Evolutionary conservation across 2,113 vertebrate genomes (phyloP).

Genomic region (Cottus gobio): DNA sequence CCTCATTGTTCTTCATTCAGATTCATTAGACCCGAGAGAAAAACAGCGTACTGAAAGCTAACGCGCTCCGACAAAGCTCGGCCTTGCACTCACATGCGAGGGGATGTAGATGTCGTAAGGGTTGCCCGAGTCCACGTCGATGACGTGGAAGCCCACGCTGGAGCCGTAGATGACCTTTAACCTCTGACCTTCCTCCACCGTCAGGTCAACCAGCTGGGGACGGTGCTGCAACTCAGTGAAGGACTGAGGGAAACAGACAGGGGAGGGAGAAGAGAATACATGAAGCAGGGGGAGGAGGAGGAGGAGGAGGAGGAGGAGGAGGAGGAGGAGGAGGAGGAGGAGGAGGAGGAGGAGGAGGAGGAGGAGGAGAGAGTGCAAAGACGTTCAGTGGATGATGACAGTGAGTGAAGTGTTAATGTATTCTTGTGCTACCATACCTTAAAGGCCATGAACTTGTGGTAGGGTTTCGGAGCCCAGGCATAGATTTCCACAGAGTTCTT

Average conservation of each 20-base stretch:
- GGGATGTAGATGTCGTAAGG: constrained; percentile 98
- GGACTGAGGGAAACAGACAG: constrained; percentile 81
- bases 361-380: too few species aligned
- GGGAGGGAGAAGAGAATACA: background rate
- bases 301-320: too few species aligned
- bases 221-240: constrained; percentile 97
- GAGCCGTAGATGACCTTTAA: constrained; percentile 99
- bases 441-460: constrained; percentile 99
- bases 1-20: background rate
- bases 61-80: background rate
- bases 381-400: background rate
- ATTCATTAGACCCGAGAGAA: background rate
- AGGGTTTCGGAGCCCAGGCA: constrained; percentile 98
- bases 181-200: constrained; percentile 97
- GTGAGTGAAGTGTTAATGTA: background rate
- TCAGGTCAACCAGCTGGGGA: constrained; percentile 95
- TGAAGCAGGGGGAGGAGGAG: background rate
- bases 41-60: background rate
- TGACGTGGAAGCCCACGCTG: constrained; percentile 96
- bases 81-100: constrained; percentile 90
- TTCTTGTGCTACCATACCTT: constrained; percentile 85
- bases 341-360: background rate
- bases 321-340: background rate
- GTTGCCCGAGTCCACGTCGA: constrained; percentile 98
- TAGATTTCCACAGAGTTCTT: constrained; percentile 99